Conservation (phyloP, 2,888 invertebrate species). For the Cantharis rustica region DNA sequence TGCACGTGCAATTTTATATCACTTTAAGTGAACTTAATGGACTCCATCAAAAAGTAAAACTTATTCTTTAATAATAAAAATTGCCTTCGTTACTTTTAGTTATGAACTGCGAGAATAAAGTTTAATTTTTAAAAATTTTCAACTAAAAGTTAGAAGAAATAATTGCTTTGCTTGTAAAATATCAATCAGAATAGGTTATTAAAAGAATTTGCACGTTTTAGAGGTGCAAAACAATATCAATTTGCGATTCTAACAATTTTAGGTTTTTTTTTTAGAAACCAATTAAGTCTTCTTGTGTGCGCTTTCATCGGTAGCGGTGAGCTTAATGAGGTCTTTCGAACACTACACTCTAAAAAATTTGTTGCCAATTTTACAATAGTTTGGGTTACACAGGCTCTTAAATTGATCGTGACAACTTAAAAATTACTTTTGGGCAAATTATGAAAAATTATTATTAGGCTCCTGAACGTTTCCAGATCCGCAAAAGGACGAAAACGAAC, state of each 20-base stretch:
- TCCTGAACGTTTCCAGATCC: not conserved
- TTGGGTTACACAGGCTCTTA: no score
- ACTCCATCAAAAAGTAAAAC: not conserved
- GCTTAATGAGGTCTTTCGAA: not conserved
- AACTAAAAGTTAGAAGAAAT: not conserved
- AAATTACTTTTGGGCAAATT: not conserved
- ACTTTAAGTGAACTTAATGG: not conserved
- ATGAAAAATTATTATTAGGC: not conserved
- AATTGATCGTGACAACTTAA: not conserved
- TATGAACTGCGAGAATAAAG: not conserved
- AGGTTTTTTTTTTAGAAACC: not conserved
- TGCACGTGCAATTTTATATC: not conserved
- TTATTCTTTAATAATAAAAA: not conserved
- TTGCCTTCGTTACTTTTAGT: no score
- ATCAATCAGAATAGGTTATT: no score
- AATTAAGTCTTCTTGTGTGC: not conserved
- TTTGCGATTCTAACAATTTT: no score
- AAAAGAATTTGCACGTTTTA: not conserved
- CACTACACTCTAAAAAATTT: no score
- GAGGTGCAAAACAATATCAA: not conserved
- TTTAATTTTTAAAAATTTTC: not conserved
- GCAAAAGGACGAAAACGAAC: not conserved
- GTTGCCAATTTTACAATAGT: no score
- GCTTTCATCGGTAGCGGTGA: no score
- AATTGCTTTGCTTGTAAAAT: not conserved